Evolutionary conservation across 2,113 vertebrate species (phyloP), one percentile per base, ranked within the genome.

Genomic region (Calonectris borealis): DNA sequence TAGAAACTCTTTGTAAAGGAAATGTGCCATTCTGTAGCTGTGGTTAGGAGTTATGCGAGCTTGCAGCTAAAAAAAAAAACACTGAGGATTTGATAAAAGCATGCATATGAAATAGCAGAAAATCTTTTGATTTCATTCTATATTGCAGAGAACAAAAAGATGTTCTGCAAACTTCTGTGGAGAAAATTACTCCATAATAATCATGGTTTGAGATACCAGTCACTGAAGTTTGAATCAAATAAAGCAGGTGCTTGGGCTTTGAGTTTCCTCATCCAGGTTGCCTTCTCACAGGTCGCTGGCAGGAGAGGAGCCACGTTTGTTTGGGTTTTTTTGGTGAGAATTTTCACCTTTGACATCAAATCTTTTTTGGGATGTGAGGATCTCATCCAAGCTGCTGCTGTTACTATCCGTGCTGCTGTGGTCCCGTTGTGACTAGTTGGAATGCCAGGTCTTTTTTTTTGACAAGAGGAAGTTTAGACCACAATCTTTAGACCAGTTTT

Each of bases 1-100:
- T 89, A 69, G 52, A 69, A 96, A 87, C 34, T 65, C 66, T 97
- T 86, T 88, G 24, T 54, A 80, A 96, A 10, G 2, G 20, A 11
- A 61, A 85, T 6, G 0, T 62, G 64, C 8, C 29, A 16, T 73
- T 83, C 40, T 42, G n/a, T 75, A 88, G 38, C 40, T 71, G 57
- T 75, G 48, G n/a, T 73, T 95, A 49, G 70, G 52, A 72, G 44
- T 84, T 69, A 66, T 21, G 24, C 2, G 16, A 95, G 6, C 70
- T 60, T 62, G 83, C 71, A 55, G 16, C 11, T 80, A 29, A 58
- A 86, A 81, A 87, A 87, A 72, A 62, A 78, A 89, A 49, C 52
- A 77, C 8, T 60, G 69, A 61, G 10, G 38, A 54, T 61, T 70
- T 54, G 34, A 46, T 46, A 72, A 87, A 95, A 83, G 11, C 49